These are phyloP conservation scores for Hydrotaea cyrtoneurina DNA, from an alignment of 2,888 invertebrate genomes.

Conservation along the genomic window DNA sequence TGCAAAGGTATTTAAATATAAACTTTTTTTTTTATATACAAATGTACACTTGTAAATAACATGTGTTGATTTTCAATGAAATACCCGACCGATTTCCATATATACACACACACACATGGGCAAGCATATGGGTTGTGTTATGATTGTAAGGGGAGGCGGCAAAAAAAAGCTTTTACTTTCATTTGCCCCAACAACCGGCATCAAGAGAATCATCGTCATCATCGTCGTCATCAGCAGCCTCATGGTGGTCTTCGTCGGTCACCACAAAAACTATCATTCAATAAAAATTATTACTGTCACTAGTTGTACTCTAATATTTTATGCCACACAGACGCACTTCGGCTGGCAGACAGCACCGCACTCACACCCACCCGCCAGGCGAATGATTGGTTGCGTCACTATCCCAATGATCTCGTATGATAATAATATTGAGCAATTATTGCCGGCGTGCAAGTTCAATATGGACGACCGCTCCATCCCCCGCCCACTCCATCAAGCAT, in stretches of 20 bases:
- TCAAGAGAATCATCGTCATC: background rate
- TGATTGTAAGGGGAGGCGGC: constrained; percentile 36
- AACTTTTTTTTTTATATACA: constrained; percentile 30
- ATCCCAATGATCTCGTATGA: background rate
- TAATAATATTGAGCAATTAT: constrained; percentile 34
- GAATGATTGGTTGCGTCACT: background rate
- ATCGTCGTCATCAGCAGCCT: background rate
- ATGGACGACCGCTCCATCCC: background rate
- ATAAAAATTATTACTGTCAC: constrained; percentile 58
- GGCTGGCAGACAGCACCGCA: too few relatives aligned
- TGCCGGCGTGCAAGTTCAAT: constrained; percentile 6
- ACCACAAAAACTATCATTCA: constrained; percentile 42
- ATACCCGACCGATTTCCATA: background rate
- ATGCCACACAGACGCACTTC: background rate
- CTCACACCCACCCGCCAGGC: too few relatives aligned
- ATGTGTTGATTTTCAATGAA: constrained; percentile 26
- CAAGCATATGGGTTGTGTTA: constrained; percentile 72
- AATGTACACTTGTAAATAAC: background rate
- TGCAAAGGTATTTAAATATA: background rate
- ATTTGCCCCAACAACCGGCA: constrained; percentile 38
- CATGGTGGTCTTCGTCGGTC: constrained; percentile 15
- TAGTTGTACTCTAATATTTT: background rate
- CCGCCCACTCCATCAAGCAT: background rate
- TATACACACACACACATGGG: background rate
- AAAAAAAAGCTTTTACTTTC: constrained; percentile 62